Evolutionary conservation across 2,113 vertebrate genomes (phyloP).

Genomic region (Trogon surrucura): DNA sequence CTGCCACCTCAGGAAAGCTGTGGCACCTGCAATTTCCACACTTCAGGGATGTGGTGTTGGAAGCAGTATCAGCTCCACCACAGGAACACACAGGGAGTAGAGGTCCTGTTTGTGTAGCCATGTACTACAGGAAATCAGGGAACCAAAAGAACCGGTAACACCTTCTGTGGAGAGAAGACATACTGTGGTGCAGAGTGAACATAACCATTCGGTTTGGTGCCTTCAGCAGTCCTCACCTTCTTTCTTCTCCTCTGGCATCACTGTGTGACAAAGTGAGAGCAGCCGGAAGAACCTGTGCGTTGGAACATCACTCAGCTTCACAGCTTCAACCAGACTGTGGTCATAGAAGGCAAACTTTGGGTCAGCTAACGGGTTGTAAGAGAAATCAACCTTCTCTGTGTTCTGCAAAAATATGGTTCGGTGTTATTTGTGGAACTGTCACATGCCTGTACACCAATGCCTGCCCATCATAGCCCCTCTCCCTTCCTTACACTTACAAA

Average conservation of each 20-base stretch:
- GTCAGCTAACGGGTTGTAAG: conserved; percentile 87
- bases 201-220: neutral
- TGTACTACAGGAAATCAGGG: conserved; percentile 1
- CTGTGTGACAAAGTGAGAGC: conserved; percentile 92
- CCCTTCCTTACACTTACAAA: neutral
- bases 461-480: neutral
- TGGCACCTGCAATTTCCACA: neutral
- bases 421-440: neutral
- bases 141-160: neutral
- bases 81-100: neutral
- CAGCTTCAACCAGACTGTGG: conserved; percentile 81
- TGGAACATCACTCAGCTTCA: conserved; percentile 72
- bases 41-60: neutral
- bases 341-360: conserved; percentile 92
- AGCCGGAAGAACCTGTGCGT: conserved; percentile 88
- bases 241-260: conserved; percentile 92
- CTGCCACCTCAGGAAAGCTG: neutral
- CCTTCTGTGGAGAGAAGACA: conserved; percentile 14
- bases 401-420: conserved; percentile 72
- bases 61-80: neutral
- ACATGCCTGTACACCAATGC: neutral
- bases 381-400: conserved; percentile 86
- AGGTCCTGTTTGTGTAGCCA: neutral
- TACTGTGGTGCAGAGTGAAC: neutral
- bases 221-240: conserved; percentile 79